Evolutionary conservation across 2,113 vertebrate species (phyloP).

Genomic region (Aviceda subcristata): DNA sequence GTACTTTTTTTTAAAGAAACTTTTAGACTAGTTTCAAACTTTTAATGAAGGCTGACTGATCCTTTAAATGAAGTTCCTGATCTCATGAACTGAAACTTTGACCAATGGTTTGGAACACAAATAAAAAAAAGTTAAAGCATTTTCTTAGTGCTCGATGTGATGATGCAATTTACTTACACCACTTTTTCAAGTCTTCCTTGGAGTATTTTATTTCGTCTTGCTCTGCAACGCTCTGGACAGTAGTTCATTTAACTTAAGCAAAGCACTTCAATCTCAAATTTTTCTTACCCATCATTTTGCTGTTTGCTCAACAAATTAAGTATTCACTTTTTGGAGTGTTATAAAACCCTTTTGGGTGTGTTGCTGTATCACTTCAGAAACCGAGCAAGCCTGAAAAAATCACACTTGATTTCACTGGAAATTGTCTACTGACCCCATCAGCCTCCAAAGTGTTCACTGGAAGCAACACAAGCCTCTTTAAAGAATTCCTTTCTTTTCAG

Average conservation of each 20-base stretch:
- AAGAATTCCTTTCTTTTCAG: neutral
- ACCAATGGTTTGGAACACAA: slow-evolving; percentile 14
- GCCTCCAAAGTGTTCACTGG: slow-evolving; percentile 13
- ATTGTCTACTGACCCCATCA: neutral
- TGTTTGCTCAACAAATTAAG: neutral
- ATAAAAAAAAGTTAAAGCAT: neutral
- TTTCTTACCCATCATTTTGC: neutral
- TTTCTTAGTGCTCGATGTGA: neutral
- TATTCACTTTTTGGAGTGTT: neutral
- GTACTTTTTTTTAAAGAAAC: neutral
- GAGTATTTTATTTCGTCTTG: neutral
- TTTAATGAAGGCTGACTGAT: neutral
- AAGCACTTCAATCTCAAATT: neutral
- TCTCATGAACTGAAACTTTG: neutral
- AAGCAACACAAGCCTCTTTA: neutral
- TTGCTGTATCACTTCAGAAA: slow-evolving; percentile 1
- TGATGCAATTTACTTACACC: neutral
- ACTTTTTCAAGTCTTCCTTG: neutral
- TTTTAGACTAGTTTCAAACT: slow-evolving; percentile 14
- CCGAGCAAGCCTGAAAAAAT: slow-evolving; percentile 9
- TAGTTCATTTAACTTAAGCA: neutral
- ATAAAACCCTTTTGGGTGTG: neutral
- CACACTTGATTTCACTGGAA: neutral
- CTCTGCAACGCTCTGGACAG: neutral
- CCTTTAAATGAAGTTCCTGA: neutral